Evolutionary conservation across 2,888 invertebrate genomes (phyloP).

Genomic region (Anthrax anthrax): DNA sequence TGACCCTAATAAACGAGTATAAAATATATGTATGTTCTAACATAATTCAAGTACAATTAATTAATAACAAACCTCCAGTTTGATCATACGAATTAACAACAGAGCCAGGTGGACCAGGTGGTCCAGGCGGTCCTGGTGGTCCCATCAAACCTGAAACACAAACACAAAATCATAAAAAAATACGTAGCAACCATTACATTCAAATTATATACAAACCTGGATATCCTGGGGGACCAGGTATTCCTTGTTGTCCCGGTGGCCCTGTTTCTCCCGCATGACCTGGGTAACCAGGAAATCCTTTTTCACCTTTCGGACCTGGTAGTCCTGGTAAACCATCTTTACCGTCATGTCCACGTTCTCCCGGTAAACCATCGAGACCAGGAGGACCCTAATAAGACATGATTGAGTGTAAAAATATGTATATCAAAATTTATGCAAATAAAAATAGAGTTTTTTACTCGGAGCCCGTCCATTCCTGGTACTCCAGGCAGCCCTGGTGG

Average conservation of each 20-base stretch:
- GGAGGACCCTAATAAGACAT: constrained; percentile 40
- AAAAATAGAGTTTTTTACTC: too few relatives aligned
- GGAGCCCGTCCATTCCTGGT: constrained; percentile 1
- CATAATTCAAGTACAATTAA: too few relatives aligned
- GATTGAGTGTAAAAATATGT: too few relatives aligned
- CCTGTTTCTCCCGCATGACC: not conserved
- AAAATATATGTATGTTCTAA: too few relatives aligned
- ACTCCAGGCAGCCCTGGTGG: constrained; percentile 29
- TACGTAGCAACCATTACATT: too few relatives aligned
- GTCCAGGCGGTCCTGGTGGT: constrained; percentile 34
- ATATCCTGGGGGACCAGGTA: constrained; percentile 5
- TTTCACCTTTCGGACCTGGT: constrained; percentile 41
- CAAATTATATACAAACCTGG: too few relatives aligned
- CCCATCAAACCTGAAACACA: too few relatives aligned
- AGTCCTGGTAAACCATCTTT: constrained; percentile 42
- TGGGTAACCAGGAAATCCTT: constrained; percentile 37
- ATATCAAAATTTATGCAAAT: too few relatives aligned
- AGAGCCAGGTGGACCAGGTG: constrained; percentile 23
- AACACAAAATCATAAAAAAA: too few relatives aligned
- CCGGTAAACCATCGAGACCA: constrained; percentile 38
- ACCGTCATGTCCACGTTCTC: constrained; percentile 44
- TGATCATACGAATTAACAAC: not conserved
- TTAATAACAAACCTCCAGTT: too few relatives aligned
- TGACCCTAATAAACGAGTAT: constrained; percentile 15
- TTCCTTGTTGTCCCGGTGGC: not conserved